Percentiles rank a stretch among this genome's conserved stretches.
Evolutionary conservation across 2,888 invertebrate species (phyloP).

Genomic region (Lasiommata megera): DNA sequence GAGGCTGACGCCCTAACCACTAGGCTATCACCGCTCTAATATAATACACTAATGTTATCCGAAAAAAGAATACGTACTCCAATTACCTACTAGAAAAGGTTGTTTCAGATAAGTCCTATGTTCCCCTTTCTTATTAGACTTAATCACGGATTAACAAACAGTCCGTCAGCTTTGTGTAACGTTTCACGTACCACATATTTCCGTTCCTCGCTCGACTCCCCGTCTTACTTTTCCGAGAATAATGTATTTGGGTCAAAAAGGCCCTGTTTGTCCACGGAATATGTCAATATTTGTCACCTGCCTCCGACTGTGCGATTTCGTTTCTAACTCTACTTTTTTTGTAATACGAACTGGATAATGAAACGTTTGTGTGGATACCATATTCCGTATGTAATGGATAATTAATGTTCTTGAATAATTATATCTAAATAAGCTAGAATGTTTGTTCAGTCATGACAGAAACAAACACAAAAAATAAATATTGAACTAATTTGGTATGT

Average conservation of each 20-base stretch:
- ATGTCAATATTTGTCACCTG: conserved; percentile 59
- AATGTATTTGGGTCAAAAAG: conserved; percentile 59
- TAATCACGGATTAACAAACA: conserved; percentile 39
- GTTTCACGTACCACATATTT: conserved; percentile 12
- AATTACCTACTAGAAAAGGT: conserved; percentile 9
- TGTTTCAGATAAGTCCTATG: conserved; percentile 4
- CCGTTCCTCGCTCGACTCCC: conserved; percentile 23
- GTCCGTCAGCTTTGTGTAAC: conserved; percentile 10
- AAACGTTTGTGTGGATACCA: neutral
- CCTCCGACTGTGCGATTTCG: conserved; percentile 32
- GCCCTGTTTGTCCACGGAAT: conserved; percentile 43
- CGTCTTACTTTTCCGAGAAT: conserved; percentile 48
- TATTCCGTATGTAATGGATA: conserved; percentile 16
- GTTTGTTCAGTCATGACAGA: too few relatives aligned
- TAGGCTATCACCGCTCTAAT: too few relatives aligned
- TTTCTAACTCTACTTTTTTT: conserved; percentile 7
- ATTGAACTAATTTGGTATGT: too few relatives aligned
- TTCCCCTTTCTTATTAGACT: conserved; percentile 36
- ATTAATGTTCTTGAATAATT: too few relatives aligned
- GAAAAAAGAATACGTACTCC: neutral
- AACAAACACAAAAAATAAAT: too few relatives aligned
- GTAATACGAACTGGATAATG: conserved; percentile 6
- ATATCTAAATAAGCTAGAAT: too few relatives aligned
- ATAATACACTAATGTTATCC: too few relatives aligned
- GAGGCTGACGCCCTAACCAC: too few relatives aligned